Conservation (phyloP, 1,140 invertebrate species). For the Wasmannia auropunctata region DNA sequence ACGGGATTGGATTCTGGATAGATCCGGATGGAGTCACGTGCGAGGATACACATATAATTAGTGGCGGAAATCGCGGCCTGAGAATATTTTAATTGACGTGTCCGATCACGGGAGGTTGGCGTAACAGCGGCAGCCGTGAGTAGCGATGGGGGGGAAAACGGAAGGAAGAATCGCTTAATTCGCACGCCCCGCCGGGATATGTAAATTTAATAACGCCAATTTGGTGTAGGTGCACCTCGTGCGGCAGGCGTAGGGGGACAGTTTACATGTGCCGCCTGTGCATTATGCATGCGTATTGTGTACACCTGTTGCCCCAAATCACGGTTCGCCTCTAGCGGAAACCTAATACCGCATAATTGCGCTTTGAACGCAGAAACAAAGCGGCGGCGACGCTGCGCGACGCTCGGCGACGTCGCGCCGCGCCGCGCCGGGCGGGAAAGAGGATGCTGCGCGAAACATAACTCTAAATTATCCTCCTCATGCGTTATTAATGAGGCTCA, state of each 20-base stretch:
- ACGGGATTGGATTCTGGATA: neutral
- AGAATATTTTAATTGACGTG: slow-evolving; percentile 54
- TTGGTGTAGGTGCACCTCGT: slow-evolving; percentile 66
- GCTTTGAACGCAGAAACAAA: slow-evolving; percentile 72
- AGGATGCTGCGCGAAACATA: slow-evolving; percentile 26
- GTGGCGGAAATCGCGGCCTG: slow-evolving; percentile 20
- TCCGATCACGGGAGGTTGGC: neutral
- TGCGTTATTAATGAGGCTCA: slow-evolving; percentile 69
- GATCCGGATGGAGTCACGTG: neutral
- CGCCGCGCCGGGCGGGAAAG: neutral
- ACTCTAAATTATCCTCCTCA: slow-evolving; percentile 66
- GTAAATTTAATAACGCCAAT: slow-evolving; percentile 78
- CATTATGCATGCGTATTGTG: slow-evolving; percentile 79
- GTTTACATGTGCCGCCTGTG: slow-evolving; percentile 68
- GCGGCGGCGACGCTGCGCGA: slow-evolving; percentile 20
- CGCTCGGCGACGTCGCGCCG: neutral
- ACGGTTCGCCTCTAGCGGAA: slow-evolving; percentile 70
- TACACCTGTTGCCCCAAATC: slow-evolving; percentile 80
- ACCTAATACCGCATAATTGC: slow-evolving; percentile 75
- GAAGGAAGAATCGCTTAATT: slow-evolving; percentile 74
- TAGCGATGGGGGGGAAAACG: slow-evolving; percentile 21
- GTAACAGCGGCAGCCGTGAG: neutral
- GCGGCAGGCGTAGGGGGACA: slow-evolving; percentile 53
- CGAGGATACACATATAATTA: neutral
- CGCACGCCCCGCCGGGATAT: slow-evolving; percentile 65